Base-by-base conservation (phyloP, 2,888 invertebrate species). In the Eupithecia dodoneata region DNA sequence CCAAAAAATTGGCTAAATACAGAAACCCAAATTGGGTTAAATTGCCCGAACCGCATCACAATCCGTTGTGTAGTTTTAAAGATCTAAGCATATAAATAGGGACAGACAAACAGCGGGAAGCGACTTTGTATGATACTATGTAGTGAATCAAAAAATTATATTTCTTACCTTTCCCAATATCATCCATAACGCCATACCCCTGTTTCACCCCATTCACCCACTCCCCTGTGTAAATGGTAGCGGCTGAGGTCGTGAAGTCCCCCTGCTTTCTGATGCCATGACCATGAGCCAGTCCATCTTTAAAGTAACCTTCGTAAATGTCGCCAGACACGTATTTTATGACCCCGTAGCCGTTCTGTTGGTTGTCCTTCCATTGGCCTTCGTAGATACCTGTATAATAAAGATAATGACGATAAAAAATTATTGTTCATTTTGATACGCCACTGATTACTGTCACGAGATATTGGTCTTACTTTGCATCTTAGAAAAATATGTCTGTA, bases 141-240 rank as follows among this genome's bases (percentile, higher is more conserved):
- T 30, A 30, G 30, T 30, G 30, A 30, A 30, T 30, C 1, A 30
- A 30, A 30, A 13, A 49, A 49, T 4, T 4, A 52, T 15, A 52
- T 7, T 2, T 15, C 45, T 49, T 49, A 49, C 72, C 77, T 84
- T 96, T 97, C 45, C 97, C 96, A 72, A 98, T 97, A 85, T 98
- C 97, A 87, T 98, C 98, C 96, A 98, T 97, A 1, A 99, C 97
- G 0, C 98, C 98, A 85, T 99, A 99, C 0, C 99, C 99, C 83
- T 97, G 97, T 83, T 97, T 97, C 2, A 96, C 96, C 41, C 98
- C 98, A 73, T 95, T 95, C 15, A 96, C 95, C 97, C 98, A 99
- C 86, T 98, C 98, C 0, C 99, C 99, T n/a, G 98, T 97, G 88
- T 98, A 99, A 81, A 98, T 96, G 0, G 97, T 97, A 0, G 97